Evolutionary conservation across 2,888 invertebrate species (phyloP), one percentile per base, ranked within the genome.

Genomic region (Phyto melanocephala): DNA sequence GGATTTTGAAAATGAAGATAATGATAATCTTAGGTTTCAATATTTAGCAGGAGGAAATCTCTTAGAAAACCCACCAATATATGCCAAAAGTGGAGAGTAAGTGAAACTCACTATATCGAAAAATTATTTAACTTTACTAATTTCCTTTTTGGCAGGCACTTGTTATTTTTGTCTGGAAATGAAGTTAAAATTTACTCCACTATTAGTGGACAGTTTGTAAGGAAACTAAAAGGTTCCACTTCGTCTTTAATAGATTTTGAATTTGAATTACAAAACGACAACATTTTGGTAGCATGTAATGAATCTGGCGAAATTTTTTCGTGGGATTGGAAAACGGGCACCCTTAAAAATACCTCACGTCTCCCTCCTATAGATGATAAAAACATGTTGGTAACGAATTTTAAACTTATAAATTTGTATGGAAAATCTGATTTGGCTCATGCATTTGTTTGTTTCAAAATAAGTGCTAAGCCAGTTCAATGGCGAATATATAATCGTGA

Each of bases 41-140:
- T 92, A 92, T 87, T 93, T 93, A 89, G 93, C 93, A 33, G 95
- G 95, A 79, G 94, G 94, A 58, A 93, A 92, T 86, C 92, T 95
- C 83, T 92, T 94, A 17, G 90, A 92, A 83, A 92, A 93, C 86
- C 91, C 92, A n/a, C 94, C 95, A 2, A 86, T 94, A 67, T 95
- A 94, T 91, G 93, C 94, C 3, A 87, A 89, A 5, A 92, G 93
- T 89, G 93, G 93, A 88, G 93, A 93, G 95, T 95, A 92, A 92
- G 93, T 92, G 4, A 6, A 28, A 28, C 28, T 28, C 28, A 28
- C 3, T 28, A 6, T 6, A 28, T 28, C 28, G n/a, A n/a, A n/a
- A n/a, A n/a, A n/a, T n/a, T n/a, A n/a, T n/a, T n/a, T n/a, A n/a
- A n/a, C n/a, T n/a, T n/a, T n/a, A n/a, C n/a, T n/a, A n/a, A n/a